A percentile compares a stretch with the other conserved stretches of the same genome.
Evolutionary conservation across 2,797 vertebrate species (phyloP).

Genomic region (Myotis planiceps): DNA sequence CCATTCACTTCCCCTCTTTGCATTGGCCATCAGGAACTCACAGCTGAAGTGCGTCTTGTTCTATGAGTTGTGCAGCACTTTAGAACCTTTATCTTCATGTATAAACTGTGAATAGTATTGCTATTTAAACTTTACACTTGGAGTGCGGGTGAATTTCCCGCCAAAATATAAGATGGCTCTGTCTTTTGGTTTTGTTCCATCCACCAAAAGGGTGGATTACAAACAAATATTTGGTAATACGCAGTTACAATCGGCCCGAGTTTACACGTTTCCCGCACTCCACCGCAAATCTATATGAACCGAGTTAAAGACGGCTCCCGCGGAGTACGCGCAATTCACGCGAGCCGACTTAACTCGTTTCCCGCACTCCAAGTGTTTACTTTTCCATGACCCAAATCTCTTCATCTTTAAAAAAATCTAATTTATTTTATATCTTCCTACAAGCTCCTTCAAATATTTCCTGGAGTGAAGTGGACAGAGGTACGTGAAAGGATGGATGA

Average conservation of each 20-base stretch:
- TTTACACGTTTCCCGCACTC: no score
- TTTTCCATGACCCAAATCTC: not conserved
- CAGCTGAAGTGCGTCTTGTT: not conserved
- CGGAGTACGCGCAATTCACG: no score
- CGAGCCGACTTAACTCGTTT: no score
- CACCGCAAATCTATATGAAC: no score
- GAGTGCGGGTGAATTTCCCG: no score
- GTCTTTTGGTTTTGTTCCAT: no score
- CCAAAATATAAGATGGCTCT: no score
- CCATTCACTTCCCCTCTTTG: not conserved
- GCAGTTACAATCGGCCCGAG: no score
- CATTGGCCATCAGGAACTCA: not conserved
- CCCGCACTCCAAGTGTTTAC: no score
- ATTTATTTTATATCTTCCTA: not conserved
- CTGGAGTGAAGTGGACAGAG: not conserved
- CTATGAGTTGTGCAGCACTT: not conserved
- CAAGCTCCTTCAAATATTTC: not conserved
- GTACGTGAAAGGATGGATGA: not conserved
- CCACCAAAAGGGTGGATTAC: no score
- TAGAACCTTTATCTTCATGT: not conserved
- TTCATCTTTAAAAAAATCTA: not conserved
- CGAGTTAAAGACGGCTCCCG: no score
- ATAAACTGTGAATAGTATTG: not conserved
- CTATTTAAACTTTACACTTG: not conserved
- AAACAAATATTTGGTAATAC: no score